These are phyloP conservation scores for Scortum barcoo DNA, from an alignment of 2,113 vertebrate genomes.

Conservation along the genomic window DNA sequence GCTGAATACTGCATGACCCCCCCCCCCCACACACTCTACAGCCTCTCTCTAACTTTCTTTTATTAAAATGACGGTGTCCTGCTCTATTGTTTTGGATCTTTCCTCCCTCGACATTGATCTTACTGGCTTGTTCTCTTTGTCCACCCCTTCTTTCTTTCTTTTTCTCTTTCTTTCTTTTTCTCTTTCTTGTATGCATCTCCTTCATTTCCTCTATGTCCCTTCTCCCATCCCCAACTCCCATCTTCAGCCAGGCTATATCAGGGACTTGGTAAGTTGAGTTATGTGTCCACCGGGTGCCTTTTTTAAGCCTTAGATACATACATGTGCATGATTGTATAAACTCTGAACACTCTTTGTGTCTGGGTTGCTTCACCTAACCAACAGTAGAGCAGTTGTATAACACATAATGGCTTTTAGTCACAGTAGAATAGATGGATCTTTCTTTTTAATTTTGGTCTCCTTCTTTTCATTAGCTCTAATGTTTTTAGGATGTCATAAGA, in stretches of 20 bases:
- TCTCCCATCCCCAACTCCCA: slow-evolving; percentile 82
- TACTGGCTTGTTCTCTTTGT: slow-evolving; percentile 86
- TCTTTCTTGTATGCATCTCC: slow-evolving; percentile 70
- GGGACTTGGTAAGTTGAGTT: slow-evolving; percentile 97
- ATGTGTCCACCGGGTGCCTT: slow-evolving; percentile 64
- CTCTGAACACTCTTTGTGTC: slow-evolving; percentile 24
- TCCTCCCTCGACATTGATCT: slow-evolving; percentile 87
- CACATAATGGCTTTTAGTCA: slow-evolving; percentile 13
- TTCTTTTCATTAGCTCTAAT: slow-evolving; percentile 8
- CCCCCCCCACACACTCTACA: not conserved
- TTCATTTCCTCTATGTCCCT: slow-evolving; percentile 75
- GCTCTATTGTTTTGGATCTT: slow-evolving; percentile 78
- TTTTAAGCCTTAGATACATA: slow-evolving; percentile 23
- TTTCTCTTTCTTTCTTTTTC: slow-evolving; percentile 79
- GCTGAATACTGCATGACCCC: slow-evolving; percentile 80
- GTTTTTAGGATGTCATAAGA: not conserved
- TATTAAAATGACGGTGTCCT: slow-evolving; percentile 61
- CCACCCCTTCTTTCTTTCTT: slow-evolving; percentile 80
- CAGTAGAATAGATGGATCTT: slow-evolving; percentile 34
- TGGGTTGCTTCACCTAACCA: slow-evolving; percentile 30
- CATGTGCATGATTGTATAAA: slow-evolving; percentile 62
- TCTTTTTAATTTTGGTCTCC: slow-evolving; percentile 13
- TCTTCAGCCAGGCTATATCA: slow-evolving; percentile 98
- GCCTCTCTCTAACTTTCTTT: slow-evolving; percentile 67
- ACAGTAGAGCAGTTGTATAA: slow-evolving; percentile 20